phyloP scores from a whole-genome alignment of 2,888 invertebrate genomes.

The Polylopha cassiicola region DNA sequence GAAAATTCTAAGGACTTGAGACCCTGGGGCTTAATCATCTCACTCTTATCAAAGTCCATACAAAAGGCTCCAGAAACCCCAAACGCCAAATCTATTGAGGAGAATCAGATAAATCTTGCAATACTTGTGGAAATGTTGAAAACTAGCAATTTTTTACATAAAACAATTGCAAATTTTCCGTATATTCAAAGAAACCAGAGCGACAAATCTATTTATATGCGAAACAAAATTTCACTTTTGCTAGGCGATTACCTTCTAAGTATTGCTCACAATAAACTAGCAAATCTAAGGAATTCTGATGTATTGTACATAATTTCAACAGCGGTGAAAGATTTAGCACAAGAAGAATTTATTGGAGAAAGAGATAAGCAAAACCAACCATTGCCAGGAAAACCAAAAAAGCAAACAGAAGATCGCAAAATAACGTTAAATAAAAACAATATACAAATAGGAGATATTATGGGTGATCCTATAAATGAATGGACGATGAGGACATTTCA shows the following conservation, averaged over 20 bases:
- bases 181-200: constrained; percentile 75
- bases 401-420: constrained; percentile 46
- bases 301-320: constrained; percentile 89
- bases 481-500: constrained; percentile 85
- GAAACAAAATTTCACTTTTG: constrained; percentile 91
- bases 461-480: constrained; percentile 80
- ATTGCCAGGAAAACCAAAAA: constrained; percentile 79
- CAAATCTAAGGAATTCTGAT: constrained; percentile 83
- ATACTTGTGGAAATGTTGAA: constrained; percentile 92
- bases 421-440: constrained; percentile 59
- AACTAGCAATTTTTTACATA: constrained; percentile 89
- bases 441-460: constrained; percentile 54
- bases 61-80: constrained; percentile 76
- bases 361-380: constrained; percentile 87
- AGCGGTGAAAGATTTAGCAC: constrained; percentile 86
- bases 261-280: constrained; percentile 88
- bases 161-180: constrained; percentile 73
- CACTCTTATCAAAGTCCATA: constrained; percentile 87
- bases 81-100: constrained; percentile 78
- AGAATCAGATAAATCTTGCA: constrained; percentile 63
- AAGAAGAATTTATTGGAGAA: constrained; percentile 88
- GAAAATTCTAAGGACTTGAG: constrained; percentile 90
- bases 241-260: constrained; percentile 91
- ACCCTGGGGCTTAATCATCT: constrained; percentile 90
- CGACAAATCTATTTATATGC: constrained; percentile 86